Percentiles rank a stretch among this genome's conserved stretches.
phyloP scores from a whole-genome alignment of 1,140 invertebrate genomes.

The Formica exsecta region DNA sequence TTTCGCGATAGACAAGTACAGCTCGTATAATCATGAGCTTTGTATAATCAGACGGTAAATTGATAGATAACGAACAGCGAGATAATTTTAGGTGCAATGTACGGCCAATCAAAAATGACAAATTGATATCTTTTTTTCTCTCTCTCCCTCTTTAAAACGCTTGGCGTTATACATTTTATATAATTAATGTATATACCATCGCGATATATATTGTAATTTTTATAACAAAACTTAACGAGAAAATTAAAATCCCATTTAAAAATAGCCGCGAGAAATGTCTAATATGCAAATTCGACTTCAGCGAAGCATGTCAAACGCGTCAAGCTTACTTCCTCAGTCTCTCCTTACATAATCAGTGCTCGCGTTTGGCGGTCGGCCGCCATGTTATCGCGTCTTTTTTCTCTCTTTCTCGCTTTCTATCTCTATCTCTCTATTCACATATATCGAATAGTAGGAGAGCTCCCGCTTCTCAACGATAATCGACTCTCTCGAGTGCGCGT shows the following conservation, averaged over 20 bases:
- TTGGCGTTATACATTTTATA: not conserved
- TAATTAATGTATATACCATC: not conserved
- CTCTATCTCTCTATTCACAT: slow-evolving; percentile 38
- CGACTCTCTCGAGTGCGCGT: slow-evolving; percentile 64
- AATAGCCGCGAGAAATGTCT: not conserved
- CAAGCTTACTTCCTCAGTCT: slow-evolving; percentile 41
- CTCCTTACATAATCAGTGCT: slow-evolving; percentile 55
- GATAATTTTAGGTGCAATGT: slow-evolving; percentile 36
- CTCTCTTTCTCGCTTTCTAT: slow-evolving; percentile 7
- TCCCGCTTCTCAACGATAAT: slow-evolving; percentile 69
- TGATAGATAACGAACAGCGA: not conserved
- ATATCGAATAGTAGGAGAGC: slow-evolving; percentile 58
- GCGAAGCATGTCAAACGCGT: slow-evolving; percentile 22
- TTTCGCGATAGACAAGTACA: not conserved
- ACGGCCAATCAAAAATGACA: not conserved
- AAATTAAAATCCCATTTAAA: not conserved
- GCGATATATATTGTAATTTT: not conserved
- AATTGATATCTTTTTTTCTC: not conserved
- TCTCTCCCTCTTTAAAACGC: not conserved
- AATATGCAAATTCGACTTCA: slow-evolving; percentile 26
- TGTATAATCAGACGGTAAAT: not conserved
- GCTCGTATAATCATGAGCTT: not conserved
- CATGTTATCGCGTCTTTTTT: slow-evolving; percentile 28
- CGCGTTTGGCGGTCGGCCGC: slow-evolving; percentile 45
- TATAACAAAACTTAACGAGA: not conserved